A percentile compares a stretch with the other conserved stretches of the same genome.
phyloP scores from a whole-genome alignment of 2,797 vertebrate species.

The Diceros bicornis region DNA sequence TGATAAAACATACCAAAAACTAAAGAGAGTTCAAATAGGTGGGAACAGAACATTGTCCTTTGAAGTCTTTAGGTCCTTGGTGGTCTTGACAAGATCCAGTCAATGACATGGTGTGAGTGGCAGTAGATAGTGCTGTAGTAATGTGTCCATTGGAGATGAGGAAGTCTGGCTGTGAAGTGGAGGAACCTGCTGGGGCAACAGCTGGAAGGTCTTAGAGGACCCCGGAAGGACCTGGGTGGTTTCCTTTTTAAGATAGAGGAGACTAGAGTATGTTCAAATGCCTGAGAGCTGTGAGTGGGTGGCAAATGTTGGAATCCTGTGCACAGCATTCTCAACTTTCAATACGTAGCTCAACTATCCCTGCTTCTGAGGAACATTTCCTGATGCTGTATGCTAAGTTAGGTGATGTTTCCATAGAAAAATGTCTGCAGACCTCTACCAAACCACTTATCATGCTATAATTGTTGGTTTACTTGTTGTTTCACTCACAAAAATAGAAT shows the following conservation, averaged over 20 bases:
- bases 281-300: neutral
- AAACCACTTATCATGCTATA: neutral
- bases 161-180: neutral
- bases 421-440: neutral
- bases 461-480: neutral
- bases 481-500: constrained; percentile 47
- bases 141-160: neutral
- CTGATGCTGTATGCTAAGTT: neutral
- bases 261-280: neutral
- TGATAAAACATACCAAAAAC: neutral
- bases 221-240: neutral
- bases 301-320: neutral
- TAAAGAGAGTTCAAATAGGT: neutral
- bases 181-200: constrained; percentile 16
- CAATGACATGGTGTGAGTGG: neutral
- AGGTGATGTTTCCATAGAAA: neutral
- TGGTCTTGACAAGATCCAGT: neutral
- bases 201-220: constrained; percentile 27
- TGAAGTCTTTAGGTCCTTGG: constrained; percentile 38
- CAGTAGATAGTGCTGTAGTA: constrained; percentile 35
- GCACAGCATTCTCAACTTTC: neutral
- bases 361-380: neutral
- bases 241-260: constrained; percentile 36
- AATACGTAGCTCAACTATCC: neutral
- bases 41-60: neutral